These are phyloP conservation scores for Zoroaster sp. DNA, from an alignment of 53 echinoderm and acorn worm species.

Conservation along the genomic window DNA sequence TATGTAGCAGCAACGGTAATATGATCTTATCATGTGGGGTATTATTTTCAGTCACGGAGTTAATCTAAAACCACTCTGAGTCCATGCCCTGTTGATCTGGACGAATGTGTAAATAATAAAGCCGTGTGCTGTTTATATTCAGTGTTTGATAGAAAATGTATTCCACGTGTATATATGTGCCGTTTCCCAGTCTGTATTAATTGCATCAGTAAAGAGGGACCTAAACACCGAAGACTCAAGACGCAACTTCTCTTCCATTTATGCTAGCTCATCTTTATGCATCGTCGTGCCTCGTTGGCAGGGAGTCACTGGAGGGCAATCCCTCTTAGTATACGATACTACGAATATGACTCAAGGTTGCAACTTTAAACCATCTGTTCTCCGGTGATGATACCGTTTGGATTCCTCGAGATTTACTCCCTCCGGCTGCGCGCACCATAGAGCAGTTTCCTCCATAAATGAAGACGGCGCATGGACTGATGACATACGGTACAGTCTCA, in stretches of 20 bases:
- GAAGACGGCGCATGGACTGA: not conserved
- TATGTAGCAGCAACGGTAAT: too few species aligned
- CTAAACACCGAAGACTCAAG: not conserved
- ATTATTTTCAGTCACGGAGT: too few species aligned
- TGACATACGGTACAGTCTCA: not conserved
- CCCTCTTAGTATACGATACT: conserved; percentile 29
- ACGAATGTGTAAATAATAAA: too few species aligned
- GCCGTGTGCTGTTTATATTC: too few species aligned
- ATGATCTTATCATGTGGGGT: too few species aligned
- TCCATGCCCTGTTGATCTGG: too few species aligned
- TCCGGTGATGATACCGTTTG: conserved; percentile 37
- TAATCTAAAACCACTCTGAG: too few species aligned
- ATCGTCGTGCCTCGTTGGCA: conserved; percentile 26
- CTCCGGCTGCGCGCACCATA: not conserved
- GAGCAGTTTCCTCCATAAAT: not conserved
- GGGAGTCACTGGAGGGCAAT: not conserved
- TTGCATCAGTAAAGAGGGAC: not conserved
- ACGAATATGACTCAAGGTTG: conserved; percentile 44
- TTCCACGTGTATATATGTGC: too few species aligned
- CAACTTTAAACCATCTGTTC: conserved; percentile 58
- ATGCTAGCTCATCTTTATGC: conserved; percentile 17
- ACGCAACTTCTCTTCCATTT: not conserved
- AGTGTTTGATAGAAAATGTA: too few species aligned
- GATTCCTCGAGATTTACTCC: conserved; percentile 20
- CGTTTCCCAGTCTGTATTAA: too few species aligned